Evolutionary conservation across 2,888 invertebrate species (phyloP).

Genomic region (Apodemia mormo): DNA sequence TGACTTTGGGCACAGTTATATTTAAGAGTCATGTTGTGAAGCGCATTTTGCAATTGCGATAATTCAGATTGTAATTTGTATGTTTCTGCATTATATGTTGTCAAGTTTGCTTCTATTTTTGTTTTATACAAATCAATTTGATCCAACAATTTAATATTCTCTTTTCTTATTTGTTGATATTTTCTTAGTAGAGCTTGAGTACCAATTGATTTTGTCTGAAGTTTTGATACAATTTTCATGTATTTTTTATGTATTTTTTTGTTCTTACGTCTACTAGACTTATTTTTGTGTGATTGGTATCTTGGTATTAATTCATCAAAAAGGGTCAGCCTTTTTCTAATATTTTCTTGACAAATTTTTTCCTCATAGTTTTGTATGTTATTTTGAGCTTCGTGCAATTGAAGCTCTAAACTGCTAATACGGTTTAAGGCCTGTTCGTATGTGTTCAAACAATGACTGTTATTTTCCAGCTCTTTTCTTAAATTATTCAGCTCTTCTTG

Average conservation of each 20-base stretch:
- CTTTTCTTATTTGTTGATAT: background rate
- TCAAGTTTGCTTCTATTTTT: background rate
- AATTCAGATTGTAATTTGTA: slow-evolving; percentile 1
- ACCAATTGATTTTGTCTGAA: background rate
- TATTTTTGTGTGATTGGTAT: background rate
- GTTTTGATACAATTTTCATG: background rate
- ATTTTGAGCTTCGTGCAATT: background rate
- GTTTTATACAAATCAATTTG: background rate
- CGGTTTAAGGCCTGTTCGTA: background rate
- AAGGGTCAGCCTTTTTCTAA: background rate
- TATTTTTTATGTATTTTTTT: background rate
- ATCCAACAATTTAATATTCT: background rate
- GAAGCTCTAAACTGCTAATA: background rate
- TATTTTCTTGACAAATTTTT: background rate
- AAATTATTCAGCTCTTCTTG: background rate
- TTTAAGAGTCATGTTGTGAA: background rate
- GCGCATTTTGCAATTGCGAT: background rate
- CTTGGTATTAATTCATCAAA: background rate
- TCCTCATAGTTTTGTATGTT: background rate
- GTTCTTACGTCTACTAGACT: background rate
- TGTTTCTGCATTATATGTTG: background rate
- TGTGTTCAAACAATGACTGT: background rate
- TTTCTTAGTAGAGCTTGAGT: background rate
- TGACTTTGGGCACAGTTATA: background rate
- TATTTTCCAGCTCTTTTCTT: background rate